Base-by-base conservation (phyloP, 1,140 invertebrate genomes). In the Anastrepha ludens region DNA sequence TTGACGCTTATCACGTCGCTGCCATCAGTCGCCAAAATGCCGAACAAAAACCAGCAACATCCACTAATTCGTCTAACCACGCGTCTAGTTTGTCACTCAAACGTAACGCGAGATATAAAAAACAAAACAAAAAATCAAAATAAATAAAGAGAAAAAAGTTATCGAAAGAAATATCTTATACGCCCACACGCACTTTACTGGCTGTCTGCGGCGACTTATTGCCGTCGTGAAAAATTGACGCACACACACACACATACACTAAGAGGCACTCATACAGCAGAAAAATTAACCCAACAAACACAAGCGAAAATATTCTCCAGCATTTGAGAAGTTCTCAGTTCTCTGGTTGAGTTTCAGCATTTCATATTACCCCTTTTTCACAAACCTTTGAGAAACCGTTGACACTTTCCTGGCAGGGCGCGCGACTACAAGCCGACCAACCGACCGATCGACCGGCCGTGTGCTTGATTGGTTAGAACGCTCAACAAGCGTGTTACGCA, bases 21-120 rank as follows among this genome's bases (percentile, higher is more conserved):
- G 47, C 44, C 74, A 81, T 81, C 74, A 81, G 44, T 44, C 44
- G 74, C 41, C 29, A 70, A 70, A 70, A 41, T 41, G 44, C 17
- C 44, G 41, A 50, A 67, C 64, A 67, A 39, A 67, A 67, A 39
- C 0, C 41, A 20, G 17, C 41, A 55, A 50, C 6, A 74, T 47
- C 11, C 50, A 81, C n/a, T 81, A 58, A 55, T 81, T 47, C 74
- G 47, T 81, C 74, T 81, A 81, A 81, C 74, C 74, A 81, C 74
- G 47, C 74, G 74, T 81, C 50, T 81, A 58, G 74, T 81, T 81
- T 81, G 74, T 81, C 74, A 81, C 74, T 81, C 74, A 81, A 81
- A 50, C 3, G 74, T 55, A 81, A 81, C 74, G 50, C 55, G 44
- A 81, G 47, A 55, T 55, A 20, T 29, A 55, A 55, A 81, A n/a